Evolutionary conservation across 2,888 invertebrate species (phyloP).

Genomic region (Aproaerema taeniolella): DNA sequence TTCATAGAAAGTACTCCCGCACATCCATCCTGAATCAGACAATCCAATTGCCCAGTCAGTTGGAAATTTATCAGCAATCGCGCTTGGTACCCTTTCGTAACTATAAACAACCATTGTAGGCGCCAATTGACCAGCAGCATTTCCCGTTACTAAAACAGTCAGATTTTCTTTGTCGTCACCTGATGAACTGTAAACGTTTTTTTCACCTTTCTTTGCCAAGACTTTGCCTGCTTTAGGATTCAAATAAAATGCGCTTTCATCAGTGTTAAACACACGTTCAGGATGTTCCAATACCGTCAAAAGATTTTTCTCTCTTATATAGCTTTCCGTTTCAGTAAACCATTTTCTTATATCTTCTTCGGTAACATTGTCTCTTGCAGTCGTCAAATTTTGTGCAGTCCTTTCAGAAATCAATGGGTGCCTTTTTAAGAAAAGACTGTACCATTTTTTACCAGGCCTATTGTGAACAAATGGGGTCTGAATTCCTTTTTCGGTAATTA

Average conservation of each 20-base stretch:
- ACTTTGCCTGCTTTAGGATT: background rate
- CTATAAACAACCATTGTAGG: conserved; percentile 5
- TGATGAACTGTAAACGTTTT: background rate
- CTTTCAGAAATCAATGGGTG: conserved; percentile 2
- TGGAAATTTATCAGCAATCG: background rate
- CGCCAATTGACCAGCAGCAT: conserved; percentile 6
- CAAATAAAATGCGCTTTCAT: background rate
- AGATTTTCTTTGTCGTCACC: too few species aligned
- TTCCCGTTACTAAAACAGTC: too few species aligned
- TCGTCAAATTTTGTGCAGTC: conserved; percentile 2
- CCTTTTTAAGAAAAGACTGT: background rate
- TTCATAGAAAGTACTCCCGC: conserved; percentile 32
- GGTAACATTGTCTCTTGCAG: conserved; percentile 2
- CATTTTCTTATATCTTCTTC: conserved; percentile 2
- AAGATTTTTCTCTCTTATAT: too few species aligned
- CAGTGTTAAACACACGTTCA: too few species aligned
- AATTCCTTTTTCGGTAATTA: conserved; percentile 12
- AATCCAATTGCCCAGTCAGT: background rate
- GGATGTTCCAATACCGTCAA: too few species aligned
- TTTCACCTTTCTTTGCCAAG: background rate
- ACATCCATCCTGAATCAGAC: conserved; percentile 32
- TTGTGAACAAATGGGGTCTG: conserved; percentile 1
- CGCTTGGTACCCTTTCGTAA: conserved; percentile 1
- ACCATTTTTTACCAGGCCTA: too few species aligned
- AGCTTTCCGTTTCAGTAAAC: background rate